phyloP scores from a whole-genome alignment of 2,888 invertebrate species.

The Patella caerulea region DNA sequence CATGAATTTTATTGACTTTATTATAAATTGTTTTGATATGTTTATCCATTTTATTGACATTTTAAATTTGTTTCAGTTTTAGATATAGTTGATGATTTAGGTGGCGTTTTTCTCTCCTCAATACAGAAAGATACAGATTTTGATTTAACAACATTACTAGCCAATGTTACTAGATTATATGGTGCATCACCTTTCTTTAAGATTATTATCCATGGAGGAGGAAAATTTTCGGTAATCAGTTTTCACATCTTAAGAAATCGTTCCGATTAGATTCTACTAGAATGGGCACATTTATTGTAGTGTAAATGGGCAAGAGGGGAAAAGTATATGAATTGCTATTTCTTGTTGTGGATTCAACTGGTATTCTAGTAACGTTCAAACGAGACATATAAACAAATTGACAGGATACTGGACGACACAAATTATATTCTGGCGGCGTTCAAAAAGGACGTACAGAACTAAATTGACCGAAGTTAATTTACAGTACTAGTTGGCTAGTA shows the following conservation, averaged over 20 bases:
- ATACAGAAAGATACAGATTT: constrained; percentile 18
- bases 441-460: not conserved
- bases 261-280: too few species aligned
- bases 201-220: constrained; percentile 39
- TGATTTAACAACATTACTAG: constrained; percentile 37
- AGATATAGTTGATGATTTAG: constrained; percentile 33
- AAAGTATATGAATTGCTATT: too few species aligned
- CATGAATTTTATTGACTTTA: too few species aligned
- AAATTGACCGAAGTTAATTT: not conserved
- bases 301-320: too few species aligned
- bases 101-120: constrained; percentile 33
- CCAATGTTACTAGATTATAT: constrained; percentile 41
- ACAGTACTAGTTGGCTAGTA: not conserved
- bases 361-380: too few species aligned
- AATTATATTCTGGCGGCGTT: not conserved
- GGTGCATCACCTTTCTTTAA: constrained; percentile 50
- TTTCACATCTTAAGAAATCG: too few species aligned
- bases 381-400: too few species aligned
- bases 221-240: constrained; percentile 40
- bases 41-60: too few species aligned
- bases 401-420: too few species aligned
- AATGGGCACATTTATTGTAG: too few species aligned
- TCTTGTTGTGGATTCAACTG: too few species aligned
- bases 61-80: constrained; percentile 25
- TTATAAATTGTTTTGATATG: too few species aligned